Percentiles rank a stretch among this genome's conserved stretches.
phyloP scores from a whole-genome alignment of 2,797 vertebrate genomes.

The Enteromius anoplus region DNA sequence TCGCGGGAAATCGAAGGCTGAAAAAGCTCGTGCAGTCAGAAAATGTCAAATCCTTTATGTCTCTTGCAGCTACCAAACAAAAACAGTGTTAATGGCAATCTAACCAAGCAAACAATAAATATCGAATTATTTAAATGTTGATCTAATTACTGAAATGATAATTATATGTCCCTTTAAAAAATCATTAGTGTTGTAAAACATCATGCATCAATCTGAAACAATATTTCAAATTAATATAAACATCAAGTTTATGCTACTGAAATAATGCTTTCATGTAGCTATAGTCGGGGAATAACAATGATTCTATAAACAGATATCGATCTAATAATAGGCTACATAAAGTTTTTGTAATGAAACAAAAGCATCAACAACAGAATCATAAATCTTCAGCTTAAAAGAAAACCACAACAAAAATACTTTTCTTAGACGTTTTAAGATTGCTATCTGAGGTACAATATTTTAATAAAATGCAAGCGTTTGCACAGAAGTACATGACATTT shows the following conservation, averaged over 20 bases:
- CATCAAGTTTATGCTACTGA: not conserved
- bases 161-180: not conserved
- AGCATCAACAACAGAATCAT: not conserved
- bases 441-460: not conserved
- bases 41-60: not conserved
- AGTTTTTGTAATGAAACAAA: not conserved
- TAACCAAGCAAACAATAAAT: not conserved
- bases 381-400: not conserved
- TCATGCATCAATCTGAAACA: not conserved
- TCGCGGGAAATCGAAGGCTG: not conserved
- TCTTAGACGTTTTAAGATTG: not conserved
- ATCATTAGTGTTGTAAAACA: not conserved
- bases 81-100: not conserved
- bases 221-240: not conserved
- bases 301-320: not conserved
- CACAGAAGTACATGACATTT: not conserved
- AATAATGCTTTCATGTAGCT: not conserved
- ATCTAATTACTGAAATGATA: not conserved
- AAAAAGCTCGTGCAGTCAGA: not conserved
- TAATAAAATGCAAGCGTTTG: not conserved
- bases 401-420: not conserved
- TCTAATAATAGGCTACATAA: not conserved
- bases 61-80: not conserved
- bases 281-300: not conserved
- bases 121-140: not conserved